A percentile compares a stretch with the other conserved stretches of the same genome.
Evolutionary conservation across 2,113 vertebrate genomes (phyloP).

Genomic region (Parus major): DNA sequence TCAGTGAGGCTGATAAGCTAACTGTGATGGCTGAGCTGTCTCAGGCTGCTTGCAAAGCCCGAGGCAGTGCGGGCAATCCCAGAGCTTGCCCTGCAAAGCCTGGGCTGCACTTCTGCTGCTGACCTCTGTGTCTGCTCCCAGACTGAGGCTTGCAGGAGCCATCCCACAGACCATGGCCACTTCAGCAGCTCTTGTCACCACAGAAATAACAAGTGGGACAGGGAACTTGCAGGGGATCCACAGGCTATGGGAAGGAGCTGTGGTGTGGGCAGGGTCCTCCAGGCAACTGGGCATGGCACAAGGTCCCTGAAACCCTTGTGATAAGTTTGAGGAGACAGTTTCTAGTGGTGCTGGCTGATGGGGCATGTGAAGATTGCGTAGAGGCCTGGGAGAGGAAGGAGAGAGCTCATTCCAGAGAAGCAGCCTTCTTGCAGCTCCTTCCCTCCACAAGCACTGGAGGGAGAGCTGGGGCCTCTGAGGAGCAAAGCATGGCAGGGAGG

Average conservation of each 20-base stretch:
- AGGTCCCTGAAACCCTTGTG: neutral
- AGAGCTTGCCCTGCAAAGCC: neutral
- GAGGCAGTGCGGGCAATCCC: rapidly evolving
- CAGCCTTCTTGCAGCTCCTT: neutral
- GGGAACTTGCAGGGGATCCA: neutral
- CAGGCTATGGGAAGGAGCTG: neutral
- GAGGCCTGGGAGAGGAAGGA: neutral
- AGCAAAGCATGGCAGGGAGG: neutral
- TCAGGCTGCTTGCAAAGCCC: neutral
- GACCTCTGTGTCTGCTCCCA: neutral
- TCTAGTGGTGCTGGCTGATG: neutral
- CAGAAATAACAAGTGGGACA: neutral
- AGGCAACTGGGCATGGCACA: rapidly evolving
- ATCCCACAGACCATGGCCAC: rapidly evolving
- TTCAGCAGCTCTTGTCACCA: neutral
- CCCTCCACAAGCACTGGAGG: rapidly evolving
- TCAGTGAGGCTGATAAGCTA: slow-evolving; percentile 14
- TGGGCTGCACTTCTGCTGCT: neutral
- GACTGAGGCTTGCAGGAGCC: neutral
- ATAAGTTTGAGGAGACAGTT: rapidly evolving
- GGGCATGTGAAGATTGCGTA: rapidly evolving
- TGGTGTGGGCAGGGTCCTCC: neutral
- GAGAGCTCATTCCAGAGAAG: neutral
- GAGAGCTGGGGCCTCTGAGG: neutral
- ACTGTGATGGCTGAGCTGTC: rapidly evolving